Conservation (phyloP, 2,797 vertebrate genomes). For the Momotus momota region DNA sequence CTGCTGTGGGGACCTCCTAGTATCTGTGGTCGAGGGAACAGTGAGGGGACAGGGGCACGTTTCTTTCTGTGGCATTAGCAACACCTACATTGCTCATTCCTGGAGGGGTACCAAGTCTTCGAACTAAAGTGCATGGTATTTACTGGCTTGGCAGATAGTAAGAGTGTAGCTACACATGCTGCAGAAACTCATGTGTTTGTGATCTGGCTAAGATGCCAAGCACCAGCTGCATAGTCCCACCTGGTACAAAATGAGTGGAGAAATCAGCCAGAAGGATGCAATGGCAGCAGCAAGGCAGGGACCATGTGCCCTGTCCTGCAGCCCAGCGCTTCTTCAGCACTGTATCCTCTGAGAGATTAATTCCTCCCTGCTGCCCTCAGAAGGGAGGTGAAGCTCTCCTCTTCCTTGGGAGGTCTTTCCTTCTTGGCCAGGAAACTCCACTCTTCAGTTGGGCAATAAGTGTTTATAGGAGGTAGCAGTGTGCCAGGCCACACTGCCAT, state of each 20-base stretch:
- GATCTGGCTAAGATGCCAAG: accelerated
- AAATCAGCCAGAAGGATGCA: not conserved
- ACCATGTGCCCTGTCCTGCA: not conserved
- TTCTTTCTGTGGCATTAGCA: not conserved
- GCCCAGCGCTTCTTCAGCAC: not conserved
- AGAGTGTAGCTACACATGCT: accelerated
- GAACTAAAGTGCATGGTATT: not conserved
- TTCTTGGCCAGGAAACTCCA: accelerated
- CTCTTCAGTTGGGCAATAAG: not conserved
- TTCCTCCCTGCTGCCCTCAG: not conserved
- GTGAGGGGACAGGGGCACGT: accelerated
- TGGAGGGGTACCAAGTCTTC: not conserved
- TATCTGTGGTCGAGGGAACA: not conserved
- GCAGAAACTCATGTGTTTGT: not conserved
- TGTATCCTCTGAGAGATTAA: accelerated
- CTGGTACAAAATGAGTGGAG: not conserved
- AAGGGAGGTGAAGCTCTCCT: not conserved
- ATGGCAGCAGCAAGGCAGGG: not conserved
- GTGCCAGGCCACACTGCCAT: accelerated
- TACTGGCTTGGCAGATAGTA: not conserved
- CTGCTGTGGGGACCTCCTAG: not conserved
- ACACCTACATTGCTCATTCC: accelerated
- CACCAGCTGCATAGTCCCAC: not conserved
- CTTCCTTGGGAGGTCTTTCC: not conserved
- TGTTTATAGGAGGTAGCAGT: not conserved